Evolutionary conservation across 2,113 vertebrate genomes (phyloP), one percentile per base, ranked within the genome.

Genomic region (Brachionichthys hirsutus): DNA sequence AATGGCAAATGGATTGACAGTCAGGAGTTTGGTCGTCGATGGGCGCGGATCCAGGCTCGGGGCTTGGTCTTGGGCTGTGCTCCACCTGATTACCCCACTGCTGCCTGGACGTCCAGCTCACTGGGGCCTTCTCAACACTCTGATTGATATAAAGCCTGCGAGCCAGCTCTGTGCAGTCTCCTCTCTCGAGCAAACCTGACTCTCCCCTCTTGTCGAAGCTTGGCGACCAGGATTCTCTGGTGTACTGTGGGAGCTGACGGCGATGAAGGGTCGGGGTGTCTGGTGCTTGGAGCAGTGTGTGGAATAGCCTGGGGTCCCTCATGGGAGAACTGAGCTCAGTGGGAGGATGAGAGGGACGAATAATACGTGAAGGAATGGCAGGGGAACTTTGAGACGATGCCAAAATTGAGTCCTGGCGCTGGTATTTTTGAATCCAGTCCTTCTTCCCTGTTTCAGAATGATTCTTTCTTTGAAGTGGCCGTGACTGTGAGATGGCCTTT

Each of bases 91-190:
- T 75, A 18, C 81, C 81, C 88, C 83, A 88, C 4, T 85, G 82
- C 36, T 91, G 87, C 56, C 88, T 82, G 44, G 83, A 90, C 0
- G 89, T 91, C 89, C 87, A 91, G 61, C 90, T 91, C 9, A 90
- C 73, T 0, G 90, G 89, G 0, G 84, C 67, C 77, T 88, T 85
- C 43, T 85, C 86, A 0, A 88, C 77, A 5, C 64, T 66, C n/a
- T 86, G 88, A 20, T 80, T 82, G 52, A 89, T 80, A 5, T 83
- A 86, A 16, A 89, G 78, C 43, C 87, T 68, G 0, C 82, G 81
- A 15, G 88, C 82, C 0, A 84, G 70, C 58, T 91, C 89, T 0
- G 85, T 79, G 44, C 86, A 84, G 42, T 86, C 87, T 11, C 52
- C 75, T 10, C 43, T 73, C 24, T 79, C 80, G 0, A 67, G 66